Conservation (phyloP, 1,140 invertebrate species). For the Bradysia coprophila region DNA sequence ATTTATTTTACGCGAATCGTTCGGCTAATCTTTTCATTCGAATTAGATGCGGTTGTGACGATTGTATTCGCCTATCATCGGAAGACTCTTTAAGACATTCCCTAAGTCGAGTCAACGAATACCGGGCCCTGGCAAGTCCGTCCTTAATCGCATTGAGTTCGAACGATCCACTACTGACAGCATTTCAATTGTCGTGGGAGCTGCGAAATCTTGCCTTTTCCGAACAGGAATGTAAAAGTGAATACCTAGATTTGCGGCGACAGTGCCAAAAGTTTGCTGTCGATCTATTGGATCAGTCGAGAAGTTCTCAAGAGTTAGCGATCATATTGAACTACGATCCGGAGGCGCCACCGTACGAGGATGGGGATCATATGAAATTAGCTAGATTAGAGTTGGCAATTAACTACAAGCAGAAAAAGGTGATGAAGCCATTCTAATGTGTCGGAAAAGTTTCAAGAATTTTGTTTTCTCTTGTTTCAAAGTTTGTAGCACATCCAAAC, state of each 20-base stretch:
- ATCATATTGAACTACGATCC: slow-evolving; percentile 82
- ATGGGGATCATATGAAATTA: slow-evolving; percentile 56
- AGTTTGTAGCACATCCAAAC: slow-evolving; percentile 87
- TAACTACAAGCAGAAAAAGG: slow-evolving; percentile 84
- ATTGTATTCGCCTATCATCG: slow-evolving; percentile 48
- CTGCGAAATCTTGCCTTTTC: slow-evolving; percentile 52
- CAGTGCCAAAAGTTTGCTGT: slow-evolving; percentile 86
- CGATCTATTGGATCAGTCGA: slow-evolving; percentile 70
- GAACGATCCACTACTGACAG: slow-evolving; percentile 64
- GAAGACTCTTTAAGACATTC: slow-evolving; percentile 72
- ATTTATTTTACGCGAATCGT: background rate
- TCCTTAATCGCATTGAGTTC: slow-evolving; percentile 75
- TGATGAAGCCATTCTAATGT: slow-evolving; percentile 15
- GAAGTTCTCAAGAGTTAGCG: slow-evolving; percentile 76
- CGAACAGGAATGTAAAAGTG: slow-evolving; percentile 58
- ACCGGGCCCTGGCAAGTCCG: slow-evolving; percentile 77
- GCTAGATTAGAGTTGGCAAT: slow-evolving; percentile 73
- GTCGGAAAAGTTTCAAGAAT: background rate
- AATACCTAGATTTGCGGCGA: slow-evolving; percentile 59
- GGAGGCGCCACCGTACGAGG: slow-evolving; percentile 39
- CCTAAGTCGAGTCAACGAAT: slow-evolving; percentile 77
- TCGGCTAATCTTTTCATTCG: no score
- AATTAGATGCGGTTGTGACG: slow-evolving; percentile 55
- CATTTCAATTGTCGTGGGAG: slow-evolving; percentile 70
- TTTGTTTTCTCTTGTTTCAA: slow-evolving; percentile 3